phyloP scores from a whole-genome alignment of 2,797 vertebrate genomes.

The Dryobates pubescens region DNA sequence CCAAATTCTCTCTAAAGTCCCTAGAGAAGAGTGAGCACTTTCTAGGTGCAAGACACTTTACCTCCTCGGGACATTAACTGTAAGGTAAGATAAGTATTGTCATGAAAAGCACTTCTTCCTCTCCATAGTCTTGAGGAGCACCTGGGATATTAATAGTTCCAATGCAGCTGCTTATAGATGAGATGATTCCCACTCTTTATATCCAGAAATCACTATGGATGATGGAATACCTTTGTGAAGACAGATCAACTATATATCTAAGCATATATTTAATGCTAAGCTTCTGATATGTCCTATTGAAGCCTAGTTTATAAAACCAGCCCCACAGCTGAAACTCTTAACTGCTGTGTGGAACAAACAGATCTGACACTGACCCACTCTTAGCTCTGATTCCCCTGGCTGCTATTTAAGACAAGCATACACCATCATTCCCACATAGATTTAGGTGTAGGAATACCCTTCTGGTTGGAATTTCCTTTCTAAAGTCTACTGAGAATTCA shows the following conservation, averaged over 20 bases:
- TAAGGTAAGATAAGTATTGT: not conserved
- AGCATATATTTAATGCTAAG: not conserved
- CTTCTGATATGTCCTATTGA: not conserved
- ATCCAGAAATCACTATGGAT: not conserved
- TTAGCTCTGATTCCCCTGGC: slow-evolving; percentile 35
- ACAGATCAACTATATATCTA: not conserved
- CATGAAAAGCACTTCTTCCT: not conserved
- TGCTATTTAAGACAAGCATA: slow-evolving; percentile 32
- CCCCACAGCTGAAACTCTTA: not conserved
- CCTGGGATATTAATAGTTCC: not conserved
- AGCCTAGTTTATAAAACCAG: slow-evolving; percentile 10
- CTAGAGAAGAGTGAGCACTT: not conserved
- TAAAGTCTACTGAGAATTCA: slow-evolving; percentile 69
- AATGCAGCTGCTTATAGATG: not conserved
- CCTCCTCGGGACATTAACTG: not conserved
- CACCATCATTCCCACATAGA: slow-evolving; percentile 42
- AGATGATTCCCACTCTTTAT: not conserved
- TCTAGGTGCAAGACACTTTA: not conserved
- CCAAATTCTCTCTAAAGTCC: not conserved
- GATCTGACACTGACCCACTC: not conserved
- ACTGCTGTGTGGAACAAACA: not conserved
- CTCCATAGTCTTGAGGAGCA: not conserved
- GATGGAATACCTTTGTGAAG: not conserved
- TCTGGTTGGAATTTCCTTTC: slow-evolving; percentile 76
- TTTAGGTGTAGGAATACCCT: slow-evolving; percentile 60